Percentiles rank a stretch among this genome's conserved stretches.
These are phyloP conservation scores for Biston stratarius DNA, from an alignment of 2,888 invertebrate species.

Conservation along the genomic window DNA sequence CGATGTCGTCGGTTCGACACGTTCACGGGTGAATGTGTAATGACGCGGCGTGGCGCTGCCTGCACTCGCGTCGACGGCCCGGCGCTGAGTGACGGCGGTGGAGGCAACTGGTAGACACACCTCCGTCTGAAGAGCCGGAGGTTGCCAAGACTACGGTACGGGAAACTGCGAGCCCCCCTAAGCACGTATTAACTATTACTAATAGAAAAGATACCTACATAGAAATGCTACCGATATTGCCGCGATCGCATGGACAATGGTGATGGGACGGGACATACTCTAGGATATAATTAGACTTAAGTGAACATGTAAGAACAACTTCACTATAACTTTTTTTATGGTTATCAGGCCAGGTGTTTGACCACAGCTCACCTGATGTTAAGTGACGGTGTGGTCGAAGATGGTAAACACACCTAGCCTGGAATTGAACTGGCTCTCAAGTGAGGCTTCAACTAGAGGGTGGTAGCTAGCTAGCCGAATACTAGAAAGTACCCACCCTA, in stretches of 20 bases:
- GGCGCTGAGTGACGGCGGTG: constrained; percentile 60
- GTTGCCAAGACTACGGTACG: constrained; percentile 29
- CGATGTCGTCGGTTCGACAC: constrained; percentile 31
- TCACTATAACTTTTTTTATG: no score
- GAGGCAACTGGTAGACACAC: constrained; percentile 35
- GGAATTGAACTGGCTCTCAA: no score
- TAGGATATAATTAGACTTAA: no score
- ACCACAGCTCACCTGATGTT: no score
- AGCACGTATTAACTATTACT: constrained; percentile 2
- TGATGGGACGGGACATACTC: no score
- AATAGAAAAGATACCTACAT: neutral
- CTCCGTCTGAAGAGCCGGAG: constrained; percentile 33
- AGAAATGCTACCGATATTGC: neutral
- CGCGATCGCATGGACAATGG: neutral
- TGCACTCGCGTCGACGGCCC: constrained; percentile 69
- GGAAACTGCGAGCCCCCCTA: constrained; percentile 7
- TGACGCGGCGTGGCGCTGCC: constrained; percentile 59
- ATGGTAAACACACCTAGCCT: no score
- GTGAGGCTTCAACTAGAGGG: no score
- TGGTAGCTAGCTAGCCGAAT: no score
- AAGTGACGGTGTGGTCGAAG: no score
- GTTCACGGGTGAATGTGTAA: constrained; percentile 6
- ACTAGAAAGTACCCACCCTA: no score
- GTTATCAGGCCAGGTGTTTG: no score
- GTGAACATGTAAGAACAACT: no score